Evolutionary conservation across 2,113 vertebrate species (phyloP), one percentile per base, ranked within the genome.

Genomic region (Callocephalon fimbriatum): DNA sequence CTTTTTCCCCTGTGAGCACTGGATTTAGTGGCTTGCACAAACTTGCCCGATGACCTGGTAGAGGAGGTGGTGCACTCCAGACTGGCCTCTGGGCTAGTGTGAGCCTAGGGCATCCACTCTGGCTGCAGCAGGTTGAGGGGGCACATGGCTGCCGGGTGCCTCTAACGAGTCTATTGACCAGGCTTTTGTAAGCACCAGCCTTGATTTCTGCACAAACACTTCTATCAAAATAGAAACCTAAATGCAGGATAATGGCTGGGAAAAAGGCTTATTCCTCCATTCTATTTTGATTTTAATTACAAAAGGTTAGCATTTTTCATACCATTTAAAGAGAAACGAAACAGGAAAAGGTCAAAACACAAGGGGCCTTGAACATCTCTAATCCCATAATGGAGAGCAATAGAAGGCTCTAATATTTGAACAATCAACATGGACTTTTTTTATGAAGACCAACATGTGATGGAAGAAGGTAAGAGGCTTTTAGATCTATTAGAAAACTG

Each of bases 401-500:
- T 84, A 74, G 74, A 66, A 79, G 93, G 82, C 59, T 95, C 87
- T 74, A 88, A 97, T 94, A 91, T 93, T 75, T 73, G 67, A 85
- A 94, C 95, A 90, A 97, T 95, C 97, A 96, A 89, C 65, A 25
- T 74, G 94, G 97, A 96, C 93, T 92, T 97, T 80, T 90, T 95
- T 91, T 81, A 82, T 81, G 96, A 96, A 96, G 97, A 96, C 97
- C 95, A 97, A 88, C 96, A 93, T 90, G 95, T 92, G 56, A 96
- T 70, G 90, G 81, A 68, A 91, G 97, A 66, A 42, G 94, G 95
- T 93, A 93, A 97, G 95, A 97, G 96, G 98, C 98, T 98, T 98
- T 98, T 94, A 97, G 97, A 97, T 97, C 98, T 98, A 96, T 98
- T 98, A 97, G 97, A 97, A 97, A 97, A 96, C 88, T 90, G 97